phyloP scores from a whole-genome alignment of 2,113 vertebrate genomes.

The Peromyscus californicus region DNA sequence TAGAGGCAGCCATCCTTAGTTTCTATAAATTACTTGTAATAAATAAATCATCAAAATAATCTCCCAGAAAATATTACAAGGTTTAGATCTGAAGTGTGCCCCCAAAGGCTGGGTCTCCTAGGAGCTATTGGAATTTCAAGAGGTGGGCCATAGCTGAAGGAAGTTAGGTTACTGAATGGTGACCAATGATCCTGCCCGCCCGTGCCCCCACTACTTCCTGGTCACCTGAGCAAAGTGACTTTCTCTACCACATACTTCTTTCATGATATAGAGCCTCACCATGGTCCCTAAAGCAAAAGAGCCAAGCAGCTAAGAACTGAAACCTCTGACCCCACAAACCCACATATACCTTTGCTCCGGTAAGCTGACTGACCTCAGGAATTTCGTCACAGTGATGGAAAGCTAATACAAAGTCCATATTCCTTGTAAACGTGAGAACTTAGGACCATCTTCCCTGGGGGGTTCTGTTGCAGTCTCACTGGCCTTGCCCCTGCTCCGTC shows the following conservation, averaged over 20 bases:
- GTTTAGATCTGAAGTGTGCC: not conserved
- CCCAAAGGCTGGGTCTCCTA: not conserved
- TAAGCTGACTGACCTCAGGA: not conserved
- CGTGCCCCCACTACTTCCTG: not conserved
- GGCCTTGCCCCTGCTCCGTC: not conserved
- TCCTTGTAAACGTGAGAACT: not conserved
- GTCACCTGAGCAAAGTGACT: not conserved
- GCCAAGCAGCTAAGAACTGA: not conserved
- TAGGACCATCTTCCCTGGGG: not conserved
- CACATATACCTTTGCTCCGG: not conserved
- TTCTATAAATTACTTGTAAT: not conserved
- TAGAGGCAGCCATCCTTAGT: not conserved
- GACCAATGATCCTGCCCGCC: not conserved
- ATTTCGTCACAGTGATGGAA: not conserved
- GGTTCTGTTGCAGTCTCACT: not conserved
- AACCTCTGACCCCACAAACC: too few species aligned
- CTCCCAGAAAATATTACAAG: not conserved
- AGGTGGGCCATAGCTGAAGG: not conserved
- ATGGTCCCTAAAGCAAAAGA: not conserved
- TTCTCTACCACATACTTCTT: not conserved
- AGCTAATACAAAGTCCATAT: not conserved
- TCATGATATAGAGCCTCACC: not conserved
- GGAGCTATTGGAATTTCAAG: not conserved
- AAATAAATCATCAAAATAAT: conserved; percentile 9
- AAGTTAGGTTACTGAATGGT: not conserved